Conservation (phyloP, 2,797 vertebrate genomes). For the Sebastes oblongus region DNA sequence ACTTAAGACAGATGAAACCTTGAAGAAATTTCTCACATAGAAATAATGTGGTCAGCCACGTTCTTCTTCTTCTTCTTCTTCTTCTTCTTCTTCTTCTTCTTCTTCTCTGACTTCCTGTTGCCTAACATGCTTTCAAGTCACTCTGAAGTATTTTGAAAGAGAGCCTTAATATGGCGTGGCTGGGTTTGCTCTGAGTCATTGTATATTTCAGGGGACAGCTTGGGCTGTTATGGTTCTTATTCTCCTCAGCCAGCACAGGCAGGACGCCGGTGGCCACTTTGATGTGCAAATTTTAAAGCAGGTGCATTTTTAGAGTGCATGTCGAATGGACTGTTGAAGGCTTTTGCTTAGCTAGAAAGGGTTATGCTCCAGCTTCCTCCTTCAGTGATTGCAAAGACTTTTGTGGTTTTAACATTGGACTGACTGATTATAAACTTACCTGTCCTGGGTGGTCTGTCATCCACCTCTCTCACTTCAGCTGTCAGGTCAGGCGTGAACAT, state of each 20-base stretch:
- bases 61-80: no score
- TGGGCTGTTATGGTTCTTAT: not conserved
- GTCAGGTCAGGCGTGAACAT: conserved; percentile 77
- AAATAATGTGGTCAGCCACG: not conserved
- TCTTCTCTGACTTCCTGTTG: conserved; percentile 13
- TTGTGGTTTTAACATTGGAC: not conserved
- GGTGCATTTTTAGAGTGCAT: conserved; percentile 8
- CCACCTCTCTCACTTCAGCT: conserved; percentile 31
- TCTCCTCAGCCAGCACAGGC: not conserved
- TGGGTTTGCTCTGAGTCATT: conserved; percentile 32
- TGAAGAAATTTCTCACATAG: not conserved
- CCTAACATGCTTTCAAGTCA: conserved; percentile 13
- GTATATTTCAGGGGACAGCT: conserved; percentile 13
- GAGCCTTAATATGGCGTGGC: not conserved
- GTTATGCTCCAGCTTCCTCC: not conserved
- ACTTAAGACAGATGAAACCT: not conserved
- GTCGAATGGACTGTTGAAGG: conserved; percentile 11
- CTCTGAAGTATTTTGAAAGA: conserved; percentile 22
- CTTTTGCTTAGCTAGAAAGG: not conserved
- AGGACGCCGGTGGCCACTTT: conserved; percentile 19
- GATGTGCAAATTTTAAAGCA: conserved; percentile 42
- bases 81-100: no score
- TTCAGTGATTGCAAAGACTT: not conserved
- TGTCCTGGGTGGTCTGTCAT: not conserved
- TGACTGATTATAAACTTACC: not conserved